Evolutionary conservation across 2,113 vertebrate species (phyloP).

Genomic region (Tor tambroides): DNA sequence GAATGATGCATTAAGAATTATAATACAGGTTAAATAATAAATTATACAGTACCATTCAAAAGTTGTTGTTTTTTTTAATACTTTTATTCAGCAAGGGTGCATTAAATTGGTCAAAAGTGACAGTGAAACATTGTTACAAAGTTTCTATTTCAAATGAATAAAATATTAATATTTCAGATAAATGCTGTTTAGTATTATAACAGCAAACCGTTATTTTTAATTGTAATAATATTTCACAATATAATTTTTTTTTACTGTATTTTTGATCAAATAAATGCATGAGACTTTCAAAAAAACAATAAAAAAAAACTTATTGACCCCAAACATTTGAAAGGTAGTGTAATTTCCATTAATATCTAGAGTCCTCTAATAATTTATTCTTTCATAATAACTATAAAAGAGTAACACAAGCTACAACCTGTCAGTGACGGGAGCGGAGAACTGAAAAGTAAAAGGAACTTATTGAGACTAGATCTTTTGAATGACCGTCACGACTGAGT

Average conservation of each 20-base stretch:
- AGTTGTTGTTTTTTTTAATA: no score
- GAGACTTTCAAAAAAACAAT: no score
- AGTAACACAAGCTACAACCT: neutral
- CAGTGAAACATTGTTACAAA: no score
- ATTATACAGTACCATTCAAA: neutral
- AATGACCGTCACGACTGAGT: neutral
- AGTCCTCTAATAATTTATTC: neutral
- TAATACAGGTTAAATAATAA: neutral
- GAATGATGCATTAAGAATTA: neutral
- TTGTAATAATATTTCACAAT: neutral
- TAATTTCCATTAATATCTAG: neutral
- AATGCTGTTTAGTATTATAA: neutral
- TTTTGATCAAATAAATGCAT: neutral
- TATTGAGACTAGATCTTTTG: neutral
- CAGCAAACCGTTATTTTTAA: neutral
- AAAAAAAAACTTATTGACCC: no score
- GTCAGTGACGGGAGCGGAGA: neutral
- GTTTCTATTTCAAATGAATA: neutral
- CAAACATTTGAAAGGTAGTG: neutral
- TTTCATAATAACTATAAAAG: constrained; percentile 2
- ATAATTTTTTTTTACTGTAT: neutral
- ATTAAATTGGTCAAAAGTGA: neutral
- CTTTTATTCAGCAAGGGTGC: neutral
- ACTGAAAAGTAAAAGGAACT: neutral
- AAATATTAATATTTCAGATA: neutral